A percentile compares a stretch with the other conserved stretches of the same genome.
Evolutionary conservation across 2,888 invertebrate genomes (phyloP).

Genomic region (Phania funesta): DNA sequence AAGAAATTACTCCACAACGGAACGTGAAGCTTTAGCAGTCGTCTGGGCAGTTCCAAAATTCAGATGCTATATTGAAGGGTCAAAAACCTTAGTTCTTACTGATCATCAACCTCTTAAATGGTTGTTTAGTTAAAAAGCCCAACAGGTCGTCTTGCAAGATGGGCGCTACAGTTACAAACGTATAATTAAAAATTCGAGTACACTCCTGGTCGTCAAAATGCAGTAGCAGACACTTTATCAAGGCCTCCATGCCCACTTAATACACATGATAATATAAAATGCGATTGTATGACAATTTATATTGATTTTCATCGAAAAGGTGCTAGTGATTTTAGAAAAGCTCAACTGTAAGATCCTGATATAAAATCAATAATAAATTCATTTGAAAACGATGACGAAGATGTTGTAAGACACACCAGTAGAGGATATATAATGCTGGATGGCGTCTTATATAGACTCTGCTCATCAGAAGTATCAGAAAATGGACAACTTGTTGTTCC

Average conservation of each 20-base stretch:
- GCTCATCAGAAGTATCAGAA: conserved; percentile 43
- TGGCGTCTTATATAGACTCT: conserved; percentile 39
- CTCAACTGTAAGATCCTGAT: conserved; percentile 68
- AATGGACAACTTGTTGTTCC: no score
- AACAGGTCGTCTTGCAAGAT: conserved; percentile 79
- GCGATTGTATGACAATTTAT: conserved; percentile 20
- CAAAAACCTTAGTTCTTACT: not conserved
- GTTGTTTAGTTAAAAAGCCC: conserved; percentile 78
- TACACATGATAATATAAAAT: conserved; percentile 6
- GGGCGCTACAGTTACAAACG: conserved; percentile 78
- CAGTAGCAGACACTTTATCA: no score
- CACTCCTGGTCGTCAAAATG: conserved; percentile 67
- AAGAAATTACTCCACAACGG: not conserved
- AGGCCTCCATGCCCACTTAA: conserved; percentile 42
- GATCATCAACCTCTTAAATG: conserved; percentile 76
- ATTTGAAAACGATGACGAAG: conserved; percentile 48
- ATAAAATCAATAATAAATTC: conserved; percentile 51
- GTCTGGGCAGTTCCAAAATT: not conserved
- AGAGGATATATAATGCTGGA: conserved; percentile 56
- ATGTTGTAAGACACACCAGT: conserved; percentile 28
- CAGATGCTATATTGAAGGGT: not conserved
- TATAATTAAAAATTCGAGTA: conserved; percentile 77
- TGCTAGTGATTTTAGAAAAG: conserved; percentile 53
- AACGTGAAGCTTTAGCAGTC: not conserved
- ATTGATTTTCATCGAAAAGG: conserved; percentile 62